Base-by-base conservation (phyloP, 1,140 invertebrate genomes). In the Anoplophora glabripennis region DNA sequence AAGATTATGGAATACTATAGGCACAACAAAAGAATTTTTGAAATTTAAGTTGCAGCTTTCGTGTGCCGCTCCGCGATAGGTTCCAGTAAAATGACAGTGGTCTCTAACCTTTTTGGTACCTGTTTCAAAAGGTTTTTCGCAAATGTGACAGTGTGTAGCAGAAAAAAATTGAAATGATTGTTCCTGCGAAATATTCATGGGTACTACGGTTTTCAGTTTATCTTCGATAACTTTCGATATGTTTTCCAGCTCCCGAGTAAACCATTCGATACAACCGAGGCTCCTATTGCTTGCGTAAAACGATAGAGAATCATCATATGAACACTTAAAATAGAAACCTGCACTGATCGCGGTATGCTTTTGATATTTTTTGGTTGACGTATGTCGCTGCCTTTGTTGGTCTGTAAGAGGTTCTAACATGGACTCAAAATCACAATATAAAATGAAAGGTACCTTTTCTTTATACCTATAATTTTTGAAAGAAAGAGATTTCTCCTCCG, bases 361-460 rank as follows among this genome's bases (percentile, higher is more conserved):
- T 35, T 56, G 53, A 18, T 56, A 56, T 17, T 38, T 28, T 33
- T 7, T n/a, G 3, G 53, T 36, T 45, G 11, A 45, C 17, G 15
- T 42, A 17, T 14, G 42, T 12, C 11, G 10, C n/a, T n/a, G n/a
- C n/a, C n/a, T n/a, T 11, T 21, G 12, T 12, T 14, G 1, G 53
- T 53, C 49, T 14, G 18, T 14, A 44, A 9, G 33, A 35, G 54
- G 15, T 46, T 61, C 38, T 14, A 69, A 58, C 7, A 73, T 18
- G 53, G 63, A 66, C 65, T 76, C 70, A 21, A 75, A 63, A 66
- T 76, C 69, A 10, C 66, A 68, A 57, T 76, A 75, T 45, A 75
- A 64, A 15, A 68, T 55, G 58, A 76, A 71, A 18, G 66, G 67
- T 42, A 67, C 53, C 46, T 58, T 53, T 63, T 68, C 55, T 64